Conservation (phyloP, 2,888 invertebrate species). For the Drosophila meridionalis region DNA sequence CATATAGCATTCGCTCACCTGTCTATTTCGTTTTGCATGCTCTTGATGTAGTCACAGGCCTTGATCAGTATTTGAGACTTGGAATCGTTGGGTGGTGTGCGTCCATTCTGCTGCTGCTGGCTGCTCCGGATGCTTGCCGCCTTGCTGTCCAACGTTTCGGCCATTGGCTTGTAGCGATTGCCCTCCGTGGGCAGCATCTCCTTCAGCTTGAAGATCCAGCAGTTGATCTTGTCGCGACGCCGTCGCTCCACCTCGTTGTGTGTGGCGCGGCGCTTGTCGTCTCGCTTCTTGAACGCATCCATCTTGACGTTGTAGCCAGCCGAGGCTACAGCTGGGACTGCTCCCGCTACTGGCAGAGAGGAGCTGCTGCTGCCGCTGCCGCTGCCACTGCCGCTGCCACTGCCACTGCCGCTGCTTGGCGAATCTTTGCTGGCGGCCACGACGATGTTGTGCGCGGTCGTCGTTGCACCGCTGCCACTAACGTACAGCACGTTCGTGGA, state of each 20-base stretch:
- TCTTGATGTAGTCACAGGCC: conserved; percentile 97
- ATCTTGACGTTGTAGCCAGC: conserved; percentile 62
- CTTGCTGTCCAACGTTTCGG: conserved; percentile 13
- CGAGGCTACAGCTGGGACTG: neutral
- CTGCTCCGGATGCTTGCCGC: conserved; percentile 29
- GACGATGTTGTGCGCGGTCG: conserved; percentile 33
- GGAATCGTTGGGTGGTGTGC: conserved; percentile 88
- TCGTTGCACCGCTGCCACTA: conserved; percentile 25
- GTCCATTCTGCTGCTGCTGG: conserved; percentile 62
- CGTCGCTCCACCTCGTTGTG: conserved; percentile 98
- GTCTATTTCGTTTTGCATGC: conserved; percentile 91
- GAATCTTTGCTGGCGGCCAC: conserved; percentile 29
- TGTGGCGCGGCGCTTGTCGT: conserved; percentile 95
- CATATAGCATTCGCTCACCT: conserved; percentile 84
- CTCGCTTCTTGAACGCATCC: conserved; percentile 87
- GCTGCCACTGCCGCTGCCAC: conserved; percentile 12
- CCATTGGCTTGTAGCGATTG: conserved; percentile 50
- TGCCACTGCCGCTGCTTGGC: conserved; percentile 11
- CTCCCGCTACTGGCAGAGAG: conserved; percentile 7
- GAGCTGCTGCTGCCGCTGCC: conserved; percentile 16
- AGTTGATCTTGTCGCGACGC: conserved; percentile 97
- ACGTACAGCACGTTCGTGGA: conserved; percentile 41
- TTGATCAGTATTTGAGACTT: conserved; percentile 98
- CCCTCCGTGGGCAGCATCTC: conserved; percentile 91
- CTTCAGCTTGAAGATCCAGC: conserved; percentile 97